Conservation (phyloP, 2,113 vertebrate genomes). For the Lanius ludovicianus region DNA sequence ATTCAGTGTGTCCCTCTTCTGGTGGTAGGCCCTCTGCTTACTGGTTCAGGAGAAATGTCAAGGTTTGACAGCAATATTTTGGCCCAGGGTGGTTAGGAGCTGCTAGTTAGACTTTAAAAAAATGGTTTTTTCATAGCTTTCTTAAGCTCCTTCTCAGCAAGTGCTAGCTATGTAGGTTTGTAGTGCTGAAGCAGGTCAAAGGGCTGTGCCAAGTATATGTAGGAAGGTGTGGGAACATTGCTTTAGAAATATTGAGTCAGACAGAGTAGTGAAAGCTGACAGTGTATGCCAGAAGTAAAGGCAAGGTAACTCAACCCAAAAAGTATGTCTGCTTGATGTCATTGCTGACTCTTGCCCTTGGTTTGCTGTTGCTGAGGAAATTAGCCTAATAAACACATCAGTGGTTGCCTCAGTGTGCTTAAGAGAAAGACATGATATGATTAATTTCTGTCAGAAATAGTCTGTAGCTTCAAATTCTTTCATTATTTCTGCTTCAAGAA, state of each 20-base stretch:
- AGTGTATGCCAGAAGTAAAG: background rate
- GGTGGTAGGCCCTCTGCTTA: background rate
- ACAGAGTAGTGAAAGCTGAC: background rate
- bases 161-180: background rate
- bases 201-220: background rate
- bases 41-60: background rate
- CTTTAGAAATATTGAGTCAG: constrained; percentile 21
- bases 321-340: accelerated
- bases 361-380: background rate
- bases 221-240: constrained; percentile 17
- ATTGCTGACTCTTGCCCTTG: background rate
- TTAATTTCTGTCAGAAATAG: background rate
- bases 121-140: background rate
- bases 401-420: background rate
- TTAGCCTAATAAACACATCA: background rate
- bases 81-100: background rate
- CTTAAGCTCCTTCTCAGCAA: background rate
- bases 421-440: background rate
- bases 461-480: background rate
- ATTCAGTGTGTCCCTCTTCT: background rate
- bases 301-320: background rate
- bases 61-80: background rate
- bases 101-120: background rate
- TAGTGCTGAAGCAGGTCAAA: constrained; percentile 22
- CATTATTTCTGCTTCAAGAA: background rate